Percentiles rank a stretch among this genome's conserved stretches.
Conservation (phyloP, 2,888 invertebrate species). For the Laspeyria flexula region DNA sequence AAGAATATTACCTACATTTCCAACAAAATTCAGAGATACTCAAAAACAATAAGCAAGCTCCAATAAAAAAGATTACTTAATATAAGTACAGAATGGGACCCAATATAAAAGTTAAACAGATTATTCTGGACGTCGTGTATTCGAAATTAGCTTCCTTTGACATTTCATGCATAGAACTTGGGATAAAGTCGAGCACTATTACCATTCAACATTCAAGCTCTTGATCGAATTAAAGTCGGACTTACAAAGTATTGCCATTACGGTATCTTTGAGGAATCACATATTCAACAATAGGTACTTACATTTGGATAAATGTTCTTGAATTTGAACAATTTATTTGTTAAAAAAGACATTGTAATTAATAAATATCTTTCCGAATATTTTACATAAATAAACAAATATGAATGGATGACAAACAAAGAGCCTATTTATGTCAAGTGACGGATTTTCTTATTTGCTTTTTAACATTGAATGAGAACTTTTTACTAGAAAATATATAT, state of each 20-base stretch:
- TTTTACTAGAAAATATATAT: no score
- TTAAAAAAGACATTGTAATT: constrained; percentile 19
- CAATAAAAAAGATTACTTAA: neutral
- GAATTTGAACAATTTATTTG: constrained; percentile 33
- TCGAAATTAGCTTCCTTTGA: constrained; percentile 16
- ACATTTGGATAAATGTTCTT: constrained; percentile 37
- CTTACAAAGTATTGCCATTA: neutral
- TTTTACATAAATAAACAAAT: neutral
- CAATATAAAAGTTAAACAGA: constrained; percentile 10
- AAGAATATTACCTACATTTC: no score
- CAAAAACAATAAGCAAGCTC: no score
- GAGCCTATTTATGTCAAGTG: no score
- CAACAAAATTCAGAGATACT: no score
- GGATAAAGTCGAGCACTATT: constrained; percentile 5
- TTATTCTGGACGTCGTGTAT: constrained; percentile 11
- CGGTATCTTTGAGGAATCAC: neutral
- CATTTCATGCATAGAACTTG: constrained; percentile 8
- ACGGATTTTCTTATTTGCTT: no score
- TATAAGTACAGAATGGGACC: neutral
- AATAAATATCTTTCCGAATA: neutral
- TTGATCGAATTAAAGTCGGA: constrained; percentile 6
- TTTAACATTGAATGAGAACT: no score
- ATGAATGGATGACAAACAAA: no score
- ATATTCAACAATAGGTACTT: no score
- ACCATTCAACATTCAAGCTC: constrained; percentile 5